These are phyloP conservation scores for Sphaerophoria rueppellii DNA, from an alignment of 2,888 invertebrate genomes.

Conservation along the genomic window DNA sequence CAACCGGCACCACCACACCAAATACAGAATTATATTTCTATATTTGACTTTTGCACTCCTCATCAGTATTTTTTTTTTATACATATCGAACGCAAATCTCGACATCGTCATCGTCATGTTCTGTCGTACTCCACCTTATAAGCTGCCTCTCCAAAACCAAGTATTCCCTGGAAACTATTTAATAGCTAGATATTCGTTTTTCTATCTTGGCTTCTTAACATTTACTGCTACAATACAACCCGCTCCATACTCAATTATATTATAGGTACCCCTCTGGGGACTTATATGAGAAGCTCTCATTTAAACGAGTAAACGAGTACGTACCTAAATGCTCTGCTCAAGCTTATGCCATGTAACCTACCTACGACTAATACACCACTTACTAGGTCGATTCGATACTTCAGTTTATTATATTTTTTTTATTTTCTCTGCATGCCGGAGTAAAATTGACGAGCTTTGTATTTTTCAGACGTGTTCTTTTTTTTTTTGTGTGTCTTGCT, in stretches of 20 bases:
- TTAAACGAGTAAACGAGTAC: not conserved
- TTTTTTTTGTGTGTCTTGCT: not conserved
- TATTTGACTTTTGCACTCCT: conserved; percentile 50
- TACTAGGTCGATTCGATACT: conserved; percentile 72
- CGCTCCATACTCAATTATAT: conserved; percentile 9
- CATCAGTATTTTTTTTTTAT: conserved; percentile 6
- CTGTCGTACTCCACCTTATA: conserved; percentile 3
- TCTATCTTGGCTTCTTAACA: conserved; percentile 57
- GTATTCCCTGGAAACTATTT: conserved; percentile 62
- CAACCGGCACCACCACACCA: conserved; percentile 55
- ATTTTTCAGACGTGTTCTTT: conserved; percentile 31
- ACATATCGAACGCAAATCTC: conserved; percentile 13
- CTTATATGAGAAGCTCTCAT: conserved; percentile 51
- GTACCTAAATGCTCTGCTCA: too few relatives aligned
- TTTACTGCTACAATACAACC: conserved; percentile 63
- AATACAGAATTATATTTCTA: conserved; percentile 48
- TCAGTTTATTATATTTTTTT: conserved; percentile 35
- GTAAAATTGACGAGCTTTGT: conserved; percentile 71
- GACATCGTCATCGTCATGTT: not conserved
- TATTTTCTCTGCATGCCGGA: conserved; percentile 32
- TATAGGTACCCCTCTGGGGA: conserved; percentile 27
- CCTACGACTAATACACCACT: conserved; percentile 39
- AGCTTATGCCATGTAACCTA: not conserved
- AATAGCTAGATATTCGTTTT: conserved; percentile 30
- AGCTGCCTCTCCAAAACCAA: conserved; percentile 34